phyloP scores from a whole-genome alignment of 2,113 vertebrate genomes.

The Corythornis madagascariensis region DNA sequence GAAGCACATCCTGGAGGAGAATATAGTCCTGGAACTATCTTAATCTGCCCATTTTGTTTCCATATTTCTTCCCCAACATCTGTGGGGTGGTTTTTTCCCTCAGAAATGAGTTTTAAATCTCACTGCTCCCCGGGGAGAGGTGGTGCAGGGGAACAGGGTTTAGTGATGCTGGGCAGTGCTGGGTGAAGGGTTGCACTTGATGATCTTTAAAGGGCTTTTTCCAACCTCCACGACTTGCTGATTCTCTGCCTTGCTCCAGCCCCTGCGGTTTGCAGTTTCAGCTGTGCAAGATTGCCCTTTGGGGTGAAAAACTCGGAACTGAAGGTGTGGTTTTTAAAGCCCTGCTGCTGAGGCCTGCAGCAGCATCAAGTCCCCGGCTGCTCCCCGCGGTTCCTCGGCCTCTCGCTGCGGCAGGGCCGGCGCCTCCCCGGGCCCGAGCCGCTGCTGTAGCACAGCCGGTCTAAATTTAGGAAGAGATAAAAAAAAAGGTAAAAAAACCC shows the following conservation, averaged over 20 bases:
- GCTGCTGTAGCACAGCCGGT: background rate
- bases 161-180: background rate
- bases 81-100: background rate
- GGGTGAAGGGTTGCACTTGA: background rate
- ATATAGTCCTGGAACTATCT: accelerated
- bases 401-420: background rate
- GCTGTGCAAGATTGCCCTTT: background rate
- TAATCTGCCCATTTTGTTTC: background rate
- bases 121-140: too few relatives aligned
- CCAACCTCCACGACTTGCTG: background rate
- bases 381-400: background rate
- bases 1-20: background rate
- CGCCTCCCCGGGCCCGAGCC: background rate
- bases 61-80: accelerated
- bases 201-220: background rate
- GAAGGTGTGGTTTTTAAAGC: too few relatives aligned
- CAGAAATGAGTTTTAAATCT: accelerated
- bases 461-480: background rate
- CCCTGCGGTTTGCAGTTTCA: too few relatives aligned
- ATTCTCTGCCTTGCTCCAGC: background rate
- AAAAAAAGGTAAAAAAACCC: too few relatives aligned
- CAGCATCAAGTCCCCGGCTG: accelerated
- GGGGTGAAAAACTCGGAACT: accelerated
- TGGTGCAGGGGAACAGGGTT: background rate
- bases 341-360: background rate